Evolutionary conservation across 2,888 invertebrate species (phyloP), one percentile per base, ranked within the genome.

Genomic region (Fragum sueziense): DNA sequence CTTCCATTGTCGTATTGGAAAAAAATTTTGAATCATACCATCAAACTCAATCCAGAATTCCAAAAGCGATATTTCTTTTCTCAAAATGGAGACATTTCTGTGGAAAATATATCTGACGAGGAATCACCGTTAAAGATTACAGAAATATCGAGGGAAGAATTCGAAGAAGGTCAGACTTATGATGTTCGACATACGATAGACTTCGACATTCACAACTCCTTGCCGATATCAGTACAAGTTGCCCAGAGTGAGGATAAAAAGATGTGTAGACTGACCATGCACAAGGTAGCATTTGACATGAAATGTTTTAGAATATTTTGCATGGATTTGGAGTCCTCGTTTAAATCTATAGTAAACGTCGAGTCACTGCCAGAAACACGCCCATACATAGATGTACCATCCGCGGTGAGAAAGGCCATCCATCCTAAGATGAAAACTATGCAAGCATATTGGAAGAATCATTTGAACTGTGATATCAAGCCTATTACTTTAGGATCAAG

Each of bases 41-140:
- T 78, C 20, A 78, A 68, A 41, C 69, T 62, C 31, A 71, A 79
- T 59, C 80, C 78, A 25, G 83, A 80, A 69, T 70, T 84, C 7
- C 70, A 80, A 14, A 73, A 71, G 2, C 34, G 76, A n/a, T 83
- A 77, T 27, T 67, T 34, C 14, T 41, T 67, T 20, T 11, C 41
- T 3, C 25, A 67, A 25, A 11, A 47, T 2, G 41, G 41, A 6
- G 67, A 67, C 9, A 41, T 37, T 4, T 41, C 67, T 14, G 65
- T n/a, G 4, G 65, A 65, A 67, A 25, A 7, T 2, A 22, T 67
- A 2, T 27, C 41, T 20, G 67, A 67, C n/a, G 27, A 17, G 9
- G 47, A 41, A 22, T 31, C 52, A 20, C 70, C 76, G 25, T 59
- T 76, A 11, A 74, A 76, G n/a, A 68, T 77, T 31, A 72, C 70